Evolutionary conservation across 2,888 invertebrate species (phyloP), one percentile per base, ranked within the genome.

Genomic region (Globia sparganii): DNA sequence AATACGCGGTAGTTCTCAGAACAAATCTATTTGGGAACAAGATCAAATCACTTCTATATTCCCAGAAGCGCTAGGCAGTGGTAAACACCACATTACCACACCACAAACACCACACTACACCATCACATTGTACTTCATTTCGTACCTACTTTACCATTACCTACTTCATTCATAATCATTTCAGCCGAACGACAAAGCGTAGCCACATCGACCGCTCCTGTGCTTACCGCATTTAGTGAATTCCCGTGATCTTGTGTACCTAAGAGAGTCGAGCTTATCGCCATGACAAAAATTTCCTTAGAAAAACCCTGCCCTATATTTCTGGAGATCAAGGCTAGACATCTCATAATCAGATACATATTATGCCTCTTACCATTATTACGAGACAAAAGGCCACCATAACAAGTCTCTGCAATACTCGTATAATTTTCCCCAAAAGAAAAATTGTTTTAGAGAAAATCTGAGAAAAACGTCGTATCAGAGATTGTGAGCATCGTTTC

Each of bases 371-470:
- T 58, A 64, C 46, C 56, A 72, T 87, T 79, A 79, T 65, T 21
- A 67, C 64, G 62, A 79, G 40, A 74, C 67, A 74, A 72, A 75
- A 56, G 58, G 4, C 62, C 11, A 37, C 58, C 62, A 58, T 78
- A 56, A 77, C 77, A 83, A 76, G 46, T 37, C 53, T 53, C 31
- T 31, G 49, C 46, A 78, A 82, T 58, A n/a, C n/a, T n/a, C n/a
- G n/a, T n/a, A 73, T 74, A 84, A 84, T 84, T 72, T 74, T 43
- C 59, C 31, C 0, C 13, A 43, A 73, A 69, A 66, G 56, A 75
- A 83, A 83, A 85, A 76, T 70, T 75, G 70, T 76, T 83, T 83
- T 74, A 65, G 53, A 67, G 68, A 73, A 75, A 86, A 77, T 67
- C 69, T 25, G 65, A 56, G 64, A 67, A 72, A 83, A 75, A 73